Percentiles rank a stretch among this genome's conserved stretches.
These are phyloP conservation scores for Papilio protenor DNA, from an alignment of 2,888 invertebrate species.

Conservation along the genomic window DNA sequence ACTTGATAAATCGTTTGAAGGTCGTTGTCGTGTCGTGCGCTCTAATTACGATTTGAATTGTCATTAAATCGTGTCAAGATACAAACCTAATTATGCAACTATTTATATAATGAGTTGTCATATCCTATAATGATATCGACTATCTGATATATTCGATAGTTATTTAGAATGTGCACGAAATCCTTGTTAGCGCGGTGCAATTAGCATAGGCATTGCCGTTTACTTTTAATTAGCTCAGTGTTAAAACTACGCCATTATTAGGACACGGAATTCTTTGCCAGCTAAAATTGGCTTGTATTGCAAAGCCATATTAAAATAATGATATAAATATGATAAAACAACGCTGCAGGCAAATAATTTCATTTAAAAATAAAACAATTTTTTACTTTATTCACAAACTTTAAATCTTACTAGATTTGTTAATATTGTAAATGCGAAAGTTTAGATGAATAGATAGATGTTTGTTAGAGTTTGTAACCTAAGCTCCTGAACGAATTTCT, in stretches of 20 bases:
- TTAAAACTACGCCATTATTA: not conserved
- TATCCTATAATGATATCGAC: conserved; percentile 23
- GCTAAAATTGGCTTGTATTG: not conserved
- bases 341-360: no score
- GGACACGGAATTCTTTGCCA: not conserved
- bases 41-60: conserved; percentile 38
- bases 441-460: no score
- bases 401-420: no score
- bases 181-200: conserved; percentile 13
- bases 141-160: conserved; percentile 14
- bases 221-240: conserved; percentile 21
- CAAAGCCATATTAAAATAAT: not conserved
- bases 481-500: no score
- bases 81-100: conserved; percentile 34
- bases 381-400: no score
- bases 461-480: no score
- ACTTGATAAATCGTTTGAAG: conserved; percentile 25
- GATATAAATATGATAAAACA: no score
- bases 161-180: conserved; percentile 25
- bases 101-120: conserved; percentile 38
- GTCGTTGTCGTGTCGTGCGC: conserved; percentile 28
- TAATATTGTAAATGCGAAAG: no score
- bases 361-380: no score
- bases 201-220: conserved; percentile 16
- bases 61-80: conserved; percentile 39